Percentiles rank a stretch among this genome's conserved stretches.
These are phyloP conservation scores for Ciconia boyciana DNA, from an alignment of 2,113 vertebrate species.

Conservation along the genomic window DNA sequence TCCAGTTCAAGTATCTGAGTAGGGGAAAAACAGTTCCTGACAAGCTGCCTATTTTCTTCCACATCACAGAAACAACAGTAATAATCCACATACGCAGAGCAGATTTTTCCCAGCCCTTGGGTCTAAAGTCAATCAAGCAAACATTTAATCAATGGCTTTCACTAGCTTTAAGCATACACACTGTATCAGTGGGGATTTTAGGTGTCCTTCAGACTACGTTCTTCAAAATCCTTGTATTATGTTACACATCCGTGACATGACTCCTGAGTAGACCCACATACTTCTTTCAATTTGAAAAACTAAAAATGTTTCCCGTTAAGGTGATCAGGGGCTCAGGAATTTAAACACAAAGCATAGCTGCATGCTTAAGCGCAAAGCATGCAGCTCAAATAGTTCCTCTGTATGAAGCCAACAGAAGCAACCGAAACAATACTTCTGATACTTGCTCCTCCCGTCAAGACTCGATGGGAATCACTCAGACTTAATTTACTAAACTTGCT, in stretches of 20 bases:
- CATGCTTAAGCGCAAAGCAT: background rate
- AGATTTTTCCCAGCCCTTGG: background rate
- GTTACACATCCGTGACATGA: background rate
- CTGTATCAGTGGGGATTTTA: background rate
- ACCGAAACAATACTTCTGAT: background rate
- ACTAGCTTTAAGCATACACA: background rate
- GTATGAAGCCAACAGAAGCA: background rate
- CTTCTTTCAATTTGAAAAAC: background rate
- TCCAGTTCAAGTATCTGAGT: background rate
- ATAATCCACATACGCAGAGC: background rate
- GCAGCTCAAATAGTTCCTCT: background rate
- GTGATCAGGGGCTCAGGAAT: background rate
- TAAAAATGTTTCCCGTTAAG: background rate
- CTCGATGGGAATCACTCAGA: background rate
- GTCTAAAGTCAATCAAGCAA: background rate
- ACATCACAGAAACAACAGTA: background rate
- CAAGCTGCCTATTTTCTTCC: background rate
- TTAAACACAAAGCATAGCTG: background rate
- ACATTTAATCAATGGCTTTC: background rate
- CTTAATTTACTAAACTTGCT: background rate
- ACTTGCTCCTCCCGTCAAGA: background rate
- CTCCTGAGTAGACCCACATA: background rate
- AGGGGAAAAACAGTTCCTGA: background rate
- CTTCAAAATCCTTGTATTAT: background rate
- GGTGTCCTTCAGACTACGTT: background rate